These are phyloP conservation scores for Drosophila sordidula DNA, from an alignment of 2,888 invertebrate species.

Conservation along the genomic window DNA sequence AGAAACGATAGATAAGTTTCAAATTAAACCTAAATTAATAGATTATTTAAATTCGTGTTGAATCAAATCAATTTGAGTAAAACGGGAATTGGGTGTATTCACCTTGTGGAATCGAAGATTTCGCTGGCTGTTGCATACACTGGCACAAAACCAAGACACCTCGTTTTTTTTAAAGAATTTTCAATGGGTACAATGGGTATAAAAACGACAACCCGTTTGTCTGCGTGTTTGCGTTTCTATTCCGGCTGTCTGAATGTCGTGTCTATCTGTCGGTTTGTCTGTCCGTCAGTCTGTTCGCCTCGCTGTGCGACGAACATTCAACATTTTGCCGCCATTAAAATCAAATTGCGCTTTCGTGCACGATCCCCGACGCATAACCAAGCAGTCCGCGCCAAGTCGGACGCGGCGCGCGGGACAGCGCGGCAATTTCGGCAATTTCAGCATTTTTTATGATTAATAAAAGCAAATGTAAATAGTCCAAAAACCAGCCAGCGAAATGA, in stretches of 20 bases:
- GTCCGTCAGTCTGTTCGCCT: conserved; percentile 12
- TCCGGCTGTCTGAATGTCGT: conserved; percentile 5
- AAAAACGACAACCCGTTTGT: conserved; percentile 35
- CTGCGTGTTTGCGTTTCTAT: conserved; percentile 38
- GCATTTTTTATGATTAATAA: conserved; percentile 78
- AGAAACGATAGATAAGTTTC: too few species aligned
- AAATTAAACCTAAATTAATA: too few species aligned
- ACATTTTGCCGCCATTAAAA: conserved; percentile 80
- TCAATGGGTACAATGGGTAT: background rate
- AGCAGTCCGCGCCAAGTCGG: background rate
- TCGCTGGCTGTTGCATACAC: too few species aligned
- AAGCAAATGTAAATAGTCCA: conserved; percentile 75
- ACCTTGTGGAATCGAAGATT: too few species aligned
- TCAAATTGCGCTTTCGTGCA: conserved; percentile 79
- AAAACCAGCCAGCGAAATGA: conserved; percentile 56
- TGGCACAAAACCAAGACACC: background rate
- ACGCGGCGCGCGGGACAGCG: background rate
- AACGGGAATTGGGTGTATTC: too few species aligned
- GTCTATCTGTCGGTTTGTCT: conserved; percentile 8
- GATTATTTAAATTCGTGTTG: too few species aligned
- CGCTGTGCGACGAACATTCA: conserved; percentile 66
- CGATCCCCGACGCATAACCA: conserved; percentile 30
- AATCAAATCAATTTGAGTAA: too few species aligned
- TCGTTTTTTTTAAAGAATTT: too few species aligned
- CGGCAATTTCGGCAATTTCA: conserved; percentile 46